Percentiles rank a stretch among this genome's conserved stretches.
Conservation (phyloP, 2,797 vertebrate genomes). For the Emys orbicularis region DNA sequence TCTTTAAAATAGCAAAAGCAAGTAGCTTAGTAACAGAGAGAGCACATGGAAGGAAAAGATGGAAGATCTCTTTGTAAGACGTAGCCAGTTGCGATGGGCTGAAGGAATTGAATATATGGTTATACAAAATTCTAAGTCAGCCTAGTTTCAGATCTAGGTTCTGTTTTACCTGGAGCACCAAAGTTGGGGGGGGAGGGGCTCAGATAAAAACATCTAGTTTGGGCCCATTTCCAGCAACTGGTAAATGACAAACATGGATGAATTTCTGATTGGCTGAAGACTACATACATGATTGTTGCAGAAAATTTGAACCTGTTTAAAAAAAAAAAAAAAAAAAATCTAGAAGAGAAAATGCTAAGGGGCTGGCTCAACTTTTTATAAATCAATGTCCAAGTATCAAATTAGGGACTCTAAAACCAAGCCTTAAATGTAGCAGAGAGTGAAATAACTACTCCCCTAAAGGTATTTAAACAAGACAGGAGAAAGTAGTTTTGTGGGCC, state of each 20-base stretch:
- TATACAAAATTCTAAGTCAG: background rate
- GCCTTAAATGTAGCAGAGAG: background rate
- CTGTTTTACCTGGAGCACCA: no score
- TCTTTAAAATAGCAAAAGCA: background rate
- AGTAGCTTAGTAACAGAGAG: background rate
- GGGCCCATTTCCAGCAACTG: no score
- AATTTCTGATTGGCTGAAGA: background rate
- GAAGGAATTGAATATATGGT: background rate
- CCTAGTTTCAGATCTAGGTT: no score
- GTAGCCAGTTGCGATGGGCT: background rate
- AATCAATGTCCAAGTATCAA: background rate
- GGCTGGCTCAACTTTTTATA: background rate
- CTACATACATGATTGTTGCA: background rate
- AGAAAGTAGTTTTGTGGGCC: background rate
- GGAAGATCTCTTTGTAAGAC: background rate
- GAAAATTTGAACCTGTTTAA: background rate
- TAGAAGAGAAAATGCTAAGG: background rate
- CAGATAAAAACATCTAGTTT: no score
- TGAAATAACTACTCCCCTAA: background rate
- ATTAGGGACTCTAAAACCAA: background rate
- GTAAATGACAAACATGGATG: no score
- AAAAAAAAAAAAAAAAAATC: background rate
- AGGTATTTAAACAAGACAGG: background rate
- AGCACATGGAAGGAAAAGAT: background rate
- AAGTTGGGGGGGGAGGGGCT: no score